Evolutionary conservation across 2,888 invertebrate species (phyloP).

Genomic region (Caenorhabditis zanzibari): DNA sequence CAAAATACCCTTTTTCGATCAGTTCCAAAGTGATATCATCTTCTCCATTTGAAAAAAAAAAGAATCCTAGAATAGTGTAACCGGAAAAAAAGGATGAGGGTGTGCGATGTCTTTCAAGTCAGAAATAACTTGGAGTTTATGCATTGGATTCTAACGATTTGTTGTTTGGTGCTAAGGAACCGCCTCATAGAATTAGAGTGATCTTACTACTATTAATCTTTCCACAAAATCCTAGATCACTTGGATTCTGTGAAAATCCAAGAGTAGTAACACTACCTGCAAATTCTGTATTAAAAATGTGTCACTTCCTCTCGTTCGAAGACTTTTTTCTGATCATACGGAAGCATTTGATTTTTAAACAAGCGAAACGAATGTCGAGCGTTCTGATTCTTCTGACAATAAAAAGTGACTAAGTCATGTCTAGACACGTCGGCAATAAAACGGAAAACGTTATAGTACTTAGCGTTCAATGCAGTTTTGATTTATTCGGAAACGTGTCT

Average conservation of each 20-base stretch:
- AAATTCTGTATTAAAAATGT: too few relatives aligned
- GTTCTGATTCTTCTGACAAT: constrained; percentile 2
- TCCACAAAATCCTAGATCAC: neutral
- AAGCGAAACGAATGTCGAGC: neutral
- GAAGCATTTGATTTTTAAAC: neutral
- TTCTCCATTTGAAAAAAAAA: neutral
- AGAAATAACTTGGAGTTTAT: constrained; percentile 26
- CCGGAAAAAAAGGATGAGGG: constrained; percentile 3
- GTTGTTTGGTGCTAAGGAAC: constrained; percentile 17
- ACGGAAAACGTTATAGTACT: too few relatives aligned
- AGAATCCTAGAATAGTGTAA: neutral
- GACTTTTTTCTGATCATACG: too few relatives aligned
- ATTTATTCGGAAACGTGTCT: constrained; percentile 9
- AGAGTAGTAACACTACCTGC: too few relatives aligned
- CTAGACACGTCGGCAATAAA: constrained; percentile 8
- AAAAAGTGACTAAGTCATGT: neutral
- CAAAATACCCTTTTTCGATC: constrained; percentile 7
- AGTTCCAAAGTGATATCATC: constrained; percentile 22
- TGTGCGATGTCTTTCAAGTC: neutral
- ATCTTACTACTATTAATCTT: neutral
- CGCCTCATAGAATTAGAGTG: neutral
- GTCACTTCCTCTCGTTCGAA: too few relatives aligned
- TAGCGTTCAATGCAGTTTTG: neutral
- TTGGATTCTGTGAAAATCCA: neutral
- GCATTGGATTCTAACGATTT: neutral